A percentile compares a stretch with the other conserved stretches of the same genome.
Evolutionary conservation across 2,797 vertebrate species (phyloP).

Genomic region (Brachyalestes nurse): DNA sequence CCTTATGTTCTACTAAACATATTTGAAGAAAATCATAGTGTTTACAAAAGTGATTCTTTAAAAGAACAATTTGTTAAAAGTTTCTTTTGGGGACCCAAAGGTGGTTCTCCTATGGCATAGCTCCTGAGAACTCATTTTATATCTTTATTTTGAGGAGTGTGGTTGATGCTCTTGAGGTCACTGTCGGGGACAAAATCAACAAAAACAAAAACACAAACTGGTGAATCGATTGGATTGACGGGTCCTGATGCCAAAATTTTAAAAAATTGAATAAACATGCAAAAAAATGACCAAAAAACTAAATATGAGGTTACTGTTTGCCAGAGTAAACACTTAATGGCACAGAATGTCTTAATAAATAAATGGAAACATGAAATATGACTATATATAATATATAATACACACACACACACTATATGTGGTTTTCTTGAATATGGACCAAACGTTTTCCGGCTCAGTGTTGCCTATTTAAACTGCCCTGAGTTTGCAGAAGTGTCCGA

Average conservation of each 20-base stretch:
- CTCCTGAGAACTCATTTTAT: not conserved
- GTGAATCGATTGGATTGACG: slow-evolving; percentile 6
- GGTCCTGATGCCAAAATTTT: slow-evolving; percentile 31
- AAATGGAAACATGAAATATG: slow-evolving; percentile 44
- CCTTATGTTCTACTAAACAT: not conserved
- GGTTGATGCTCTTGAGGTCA: slow-evolving; percentile 56
- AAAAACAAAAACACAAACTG: slow-evolving; percentile 5
- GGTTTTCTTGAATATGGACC: slow-evolving; percentile 70
- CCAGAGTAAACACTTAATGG: not conserved
- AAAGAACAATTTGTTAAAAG: not conserved
- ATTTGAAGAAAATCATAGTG: not conserved
- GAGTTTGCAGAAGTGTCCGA: slow-evolving; percentile 94
- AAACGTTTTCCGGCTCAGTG: slow-evolving; percentile 79
- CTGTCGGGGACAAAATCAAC: slow-evolving; percentile 51
- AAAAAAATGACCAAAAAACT: not conserved
- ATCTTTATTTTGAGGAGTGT: not conserved
- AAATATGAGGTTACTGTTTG: slow-evolving; percentile 27
- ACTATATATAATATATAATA: slow-evolving; percentile 15
- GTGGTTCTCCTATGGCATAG: not conserved
- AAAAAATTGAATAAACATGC: not conserved
- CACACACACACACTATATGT: slow-evolving; percentile 6
- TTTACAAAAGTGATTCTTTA: too few species aligned
- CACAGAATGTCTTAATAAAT: slow-evolving; percentile 7
- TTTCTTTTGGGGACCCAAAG: not conserved
- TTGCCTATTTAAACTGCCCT: slow-evolving; percentile 89